Base-by-base conservation (phyloP, 2,888 invertebrate genomes). In the Odontothrips loti region DNA sequence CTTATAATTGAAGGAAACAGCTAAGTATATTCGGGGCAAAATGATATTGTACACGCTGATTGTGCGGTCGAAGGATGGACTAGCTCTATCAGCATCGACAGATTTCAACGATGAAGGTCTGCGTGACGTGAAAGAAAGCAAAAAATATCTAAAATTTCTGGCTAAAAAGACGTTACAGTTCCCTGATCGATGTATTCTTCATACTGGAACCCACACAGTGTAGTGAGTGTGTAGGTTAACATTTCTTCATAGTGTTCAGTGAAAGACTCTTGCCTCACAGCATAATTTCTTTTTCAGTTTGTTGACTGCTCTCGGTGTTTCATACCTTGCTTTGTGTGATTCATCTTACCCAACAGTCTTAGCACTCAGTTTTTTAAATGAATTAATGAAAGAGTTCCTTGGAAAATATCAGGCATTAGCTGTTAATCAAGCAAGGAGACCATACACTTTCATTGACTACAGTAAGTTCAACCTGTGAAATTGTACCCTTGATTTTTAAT, bases 361-460 rank as follows among this genome's bases (percentile, higher is more conserved):
- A 80, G 88, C 88, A 1, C 88, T 88, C 84, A 87, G 88, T 82
- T 89, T 88, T 84, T 85, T 89, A 17, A 86, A 87, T 82, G 88
- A 89, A 83, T 84, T 89, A 29, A 86, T 86, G 85, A 87, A 85
- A 83, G 88, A 88, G 83, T 89, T 89, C 81, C 85, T 87, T 48
- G 84, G 85, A 27, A 85, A 84, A 51, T 88, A 87, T 85, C 87
- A 87, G 78, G 84, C 85, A 63, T 83, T 84, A 12, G 86, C 85
- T 82, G 85, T 88, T 15, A 85, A 85, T 80, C 84, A 85, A 80
- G 86, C 86, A 23, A 85, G 86, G 79, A 84, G 89, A 81, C 88
- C 88, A 0, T 89, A 88, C 84, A 85, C 86, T 79, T 87, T 88
- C 82, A 88, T 88, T 81, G 87, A 88, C 82, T 89, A 88, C 85